These are phyloP conservation scores for Amphimallon solstitiale DNA, from an alignment of 2,888 invertebrate species.

Conservation along the genomic window DNA sequence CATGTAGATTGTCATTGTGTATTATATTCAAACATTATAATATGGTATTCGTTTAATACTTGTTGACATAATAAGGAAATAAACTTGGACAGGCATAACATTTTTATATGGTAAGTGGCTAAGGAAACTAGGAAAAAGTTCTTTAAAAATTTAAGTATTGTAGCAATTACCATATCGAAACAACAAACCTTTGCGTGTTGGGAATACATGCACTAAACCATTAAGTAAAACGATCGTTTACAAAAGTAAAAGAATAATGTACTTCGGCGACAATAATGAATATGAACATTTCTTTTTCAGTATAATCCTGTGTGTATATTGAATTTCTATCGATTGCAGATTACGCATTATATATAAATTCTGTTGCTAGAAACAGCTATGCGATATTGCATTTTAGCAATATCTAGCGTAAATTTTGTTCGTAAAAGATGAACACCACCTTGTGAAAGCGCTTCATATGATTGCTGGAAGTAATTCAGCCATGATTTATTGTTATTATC, in stretches of 20 bases:
- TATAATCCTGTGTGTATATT: neutral
- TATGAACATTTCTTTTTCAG: neutral
- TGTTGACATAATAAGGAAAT: too few relatives aligned
- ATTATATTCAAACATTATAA: too few relatives aligned
- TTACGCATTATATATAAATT: too few relatives aligned
- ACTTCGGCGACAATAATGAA: neutral
- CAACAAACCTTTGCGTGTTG: slow-evolving; percentile 16
- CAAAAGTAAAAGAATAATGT: neutral
- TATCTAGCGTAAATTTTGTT: too few relatives aligned
- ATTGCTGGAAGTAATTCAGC: too few relatives aligned
- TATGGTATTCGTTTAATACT: too few relatives aligned
- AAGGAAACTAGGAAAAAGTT: neutral
- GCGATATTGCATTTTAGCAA: too few relatives aligned
- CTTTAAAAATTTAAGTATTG: slow-evolving; percentile 7
- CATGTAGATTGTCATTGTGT: too few relatives aligned
- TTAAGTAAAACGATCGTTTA: neutral
- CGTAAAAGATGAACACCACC: too few relatives aligned
- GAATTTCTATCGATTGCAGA: neutral
- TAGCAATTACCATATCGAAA: slow-evolving; percentile 9
- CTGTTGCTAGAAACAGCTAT: too few relatives aligned
- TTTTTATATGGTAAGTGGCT: neutral
- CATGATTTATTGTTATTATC: too few relatives aligned
- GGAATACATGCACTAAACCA: slow-evolving; percentile 3
- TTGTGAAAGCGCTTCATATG: too few relatives aligned
- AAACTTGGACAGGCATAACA: neutral